Base-by-base conservation (phyloP, 2,888 invertebrate genomes). In the Loripinus fragilis region DNA sequence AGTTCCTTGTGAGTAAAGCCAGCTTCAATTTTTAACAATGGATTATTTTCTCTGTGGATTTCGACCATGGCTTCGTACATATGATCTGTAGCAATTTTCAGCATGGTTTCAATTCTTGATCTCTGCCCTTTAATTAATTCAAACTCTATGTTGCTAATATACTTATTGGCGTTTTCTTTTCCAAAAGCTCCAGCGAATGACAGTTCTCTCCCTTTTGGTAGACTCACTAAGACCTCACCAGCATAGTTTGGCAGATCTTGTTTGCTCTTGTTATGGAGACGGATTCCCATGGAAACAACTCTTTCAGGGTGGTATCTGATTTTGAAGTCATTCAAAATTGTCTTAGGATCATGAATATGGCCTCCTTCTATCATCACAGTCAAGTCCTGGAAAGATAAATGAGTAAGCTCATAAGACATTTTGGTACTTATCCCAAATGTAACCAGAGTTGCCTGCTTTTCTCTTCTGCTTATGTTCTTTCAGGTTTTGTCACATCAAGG, bases 221-320 rank as follows among this genome's bases (percentile, higher is more conserved):
- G 74, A 20, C 66, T 65, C 28, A 82, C 50, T 60, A 66, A 64
- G 5, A 84, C 20, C 20, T 76, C 67, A 15, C 83, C 80, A 41
- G 80, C 81, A 68, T 83, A 82, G 65, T 78, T 81, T 2, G 76
- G 71, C 28, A 78, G 74, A 28, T 41, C 42, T 42, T 41, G n/a
- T 12, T 35, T 69, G 3, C 81, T 73, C 45, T 69, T 72, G 76
- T 83, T 81, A 72, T 83, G 79, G 8, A 83, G 78, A 33, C 70
- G 72, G 8, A 82, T 15, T 41, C 68, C 65, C 41, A 80, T 70
- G 25, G 74, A 69, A 17, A 86, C 77, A 25, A 67, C 45, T 64
- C 86, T 80, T 41, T 86, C 80, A 35, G 83, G 83, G 45, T 87
- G 82, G 71, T 88, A 87, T 38, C 73, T 48, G 23, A 88, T 69